A percentile compares a stretch with the other conserved stretches of the same genome.
phyloP scores from a whole-genome alignment of 2,888 invertebrate species.

The Seira ritae region DNA sequence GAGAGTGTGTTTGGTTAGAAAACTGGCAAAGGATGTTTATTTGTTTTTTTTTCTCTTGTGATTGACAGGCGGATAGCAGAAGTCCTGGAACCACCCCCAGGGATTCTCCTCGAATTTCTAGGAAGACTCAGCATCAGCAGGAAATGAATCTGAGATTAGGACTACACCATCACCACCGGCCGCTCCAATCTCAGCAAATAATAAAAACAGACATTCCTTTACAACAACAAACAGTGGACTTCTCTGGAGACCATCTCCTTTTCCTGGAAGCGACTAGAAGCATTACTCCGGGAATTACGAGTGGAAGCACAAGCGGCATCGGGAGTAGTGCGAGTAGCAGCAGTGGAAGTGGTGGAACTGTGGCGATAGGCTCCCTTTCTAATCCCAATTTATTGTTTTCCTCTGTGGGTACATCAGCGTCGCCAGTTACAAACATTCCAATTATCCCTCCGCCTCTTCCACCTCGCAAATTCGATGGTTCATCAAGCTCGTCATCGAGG shows the following conservation, averaged over 20 bases:
- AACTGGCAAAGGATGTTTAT: neutral
- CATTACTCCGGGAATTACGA: slow-evolving; percentile 27
- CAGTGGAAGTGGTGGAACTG: slow-evolving; percentile 62
- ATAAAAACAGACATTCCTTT: slow-evolving; percentile 33
- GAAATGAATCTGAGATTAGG: slow-evolving; percentile 47
- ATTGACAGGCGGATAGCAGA: slow-evolving; percentile 76
- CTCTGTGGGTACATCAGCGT: slow-evolving; percentile 16
- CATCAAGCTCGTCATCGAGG: slow-evolving; percentile 25
- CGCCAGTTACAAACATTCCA: slow-evolving; percentile 31
- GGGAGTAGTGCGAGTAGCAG: slow-evolving; percentile 56
- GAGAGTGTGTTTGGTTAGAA: neutral
- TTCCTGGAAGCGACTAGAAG: slow-evolving; percentile 43
- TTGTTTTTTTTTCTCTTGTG: slow-evolving; percentile 28
- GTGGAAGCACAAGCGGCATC: slow-evolving; percentile 52
- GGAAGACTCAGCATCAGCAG: slow-evolving; percentile 53
- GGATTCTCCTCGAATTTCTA: slow-evolving; percentile 78
- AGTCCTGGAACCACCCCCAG: slow-evolving; percentile 80
- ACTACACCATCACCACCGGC: slow-evolving; percentile 40
- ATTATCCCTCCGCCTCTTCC: slow-evolving; percentile 68
- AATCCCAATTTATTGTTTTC: slow-evolving; percentile 27
- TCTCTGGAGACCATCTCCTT: slow-evolving; percentile 48
- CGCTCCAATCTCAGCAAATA: slow-evolving; percentile 20
- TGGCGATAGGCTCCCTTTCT: slow-evolving; percentile 48
- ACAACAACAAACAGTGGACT: slow-evolving; percentile 14
- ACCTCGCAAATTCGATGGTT: slow-evolving; percentile 58